Evolutionary conservation across 1,140 invertebrate species (phyloP).

Genomic region (Popillia japonica): DNA sequence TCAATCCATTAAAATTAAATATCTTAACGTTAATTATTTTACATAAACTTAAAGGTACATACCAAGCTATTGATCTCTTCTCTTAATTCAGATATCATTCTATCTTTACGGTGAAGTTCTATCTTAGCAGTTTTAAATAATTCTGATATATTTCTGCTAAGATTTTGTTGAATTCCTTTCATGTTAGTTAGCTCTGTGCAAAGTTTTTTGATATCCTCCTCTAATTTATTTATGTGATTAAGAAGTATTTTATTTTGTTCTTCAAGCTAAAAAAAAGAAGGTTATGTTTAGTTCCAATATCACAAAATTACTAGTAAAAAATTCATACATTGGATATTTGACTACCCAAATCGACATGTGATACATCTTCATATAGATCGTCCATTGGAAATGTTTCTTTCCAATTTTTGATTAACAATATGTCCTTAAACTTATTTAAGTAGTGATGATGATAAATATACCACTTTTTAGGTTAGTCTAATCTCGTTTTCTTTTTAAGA

Average conservation of each 20-base stretch:
- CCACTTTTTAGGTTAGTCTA: too few relatives aligned
- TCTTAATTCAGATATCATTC: constrained; percentile 59
- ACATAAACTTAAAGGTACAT: too few relatives aligned
- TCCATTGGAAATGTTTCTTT: background rate
- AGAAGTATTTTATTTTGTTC: constrained; percentile 57
- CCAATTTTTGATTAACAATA: background rate
- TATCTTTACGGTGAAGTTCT: constrained; percentile 63
- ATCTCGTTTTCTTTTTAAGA: background rate
- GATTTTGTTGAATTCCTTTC: constrained; percentile 50
- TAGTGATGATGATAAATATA: too few relatives aligned
- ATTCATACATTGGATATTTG: background rate
- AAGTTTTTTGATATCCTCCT: constrained; percentile 43
- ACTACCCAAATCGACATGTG: background rate
- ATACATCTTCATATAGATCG: background rate
- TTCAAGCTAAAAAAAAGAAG: constrained; percentile 41
- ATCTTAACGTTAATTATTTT: too few relatives aligned
- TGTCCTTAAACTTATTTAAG: too few relatives aligned
- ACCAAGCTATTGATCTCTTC: constrained; percentile 43
- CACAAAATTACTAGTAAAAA: background rate
- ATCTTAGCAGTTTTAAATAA: constrained; percentile 62
- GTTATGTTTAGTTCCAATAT: background rate
- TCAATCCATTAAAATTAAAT: too few relatives aligned
- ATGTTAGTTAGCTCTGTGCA: constrained; percentile 43
- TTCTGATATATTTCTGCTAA: constrained; percentile 61
- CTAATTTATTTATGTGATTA: constrained; percentile 39